Base-by-base conservation (phyloP, 1,140 invertebrate species). In the Drosophila paulistorum region DNA sequence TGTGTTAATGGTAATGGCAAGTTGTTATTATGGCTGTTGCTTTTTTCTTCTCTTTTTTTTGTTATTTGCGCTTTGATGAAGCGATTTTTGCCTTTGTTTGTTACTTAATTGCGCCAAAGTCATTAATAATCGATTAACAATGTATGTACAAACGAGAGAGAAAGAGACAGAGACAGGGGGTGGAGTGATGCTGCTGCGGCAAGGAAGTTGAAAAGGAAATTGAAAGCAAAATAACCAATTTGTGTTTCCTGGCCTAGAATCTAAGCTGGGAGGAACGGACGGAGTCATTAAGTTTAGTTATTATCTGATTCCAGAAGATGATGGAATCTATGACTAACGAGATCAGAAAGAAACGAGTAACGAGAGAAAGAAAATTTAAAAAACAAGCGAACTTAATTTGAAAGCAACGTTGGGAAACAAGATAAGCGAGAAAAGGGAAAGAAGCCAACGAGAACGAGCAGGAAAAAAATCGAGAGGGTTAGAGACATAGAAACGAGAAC, bases 51-150 rank as follows among this genome's bases (percentile, higher is more conserved):
- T 48, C 7, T 9, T 17, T 17, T 48, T 48, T 48, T 17, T 37
- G 10, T 9, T 37, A 10, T 7, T 45, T 45, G 14, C 14, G 71
- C 13, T 69, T 63, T 59, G 71, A 72, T 78, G 62, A 76, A 66
- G 77, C 71, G 77, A 73, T 81, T 89, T 78, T 55, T 68, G 61
- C 69, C 45, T 71, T 89, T 87, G 71, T 76, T 86, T 82, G 75
- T 87, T 84, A 77, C 84, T 74, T 90, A 84, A 90, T 90, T 85
- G 79, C 78, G 69, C 71, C 82, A 90, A 78, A 90, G 86, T 81
- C 86, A 83, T 90, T 86, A 83, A 86, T 90, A 90, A 90, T 85
- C 86, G 86, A 90, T 90, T 90, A 90, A 71, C 73, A 62, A 76
- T 70, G 60, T 67, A 70, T 58, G 71, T 23, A 51, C 45, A 51